Evolutionary conservation across 1,140 invertebrate genomes (phyloP), one percentile per base, ranked within the genome.

Genomic region (Whitmania pigra): DNA sequence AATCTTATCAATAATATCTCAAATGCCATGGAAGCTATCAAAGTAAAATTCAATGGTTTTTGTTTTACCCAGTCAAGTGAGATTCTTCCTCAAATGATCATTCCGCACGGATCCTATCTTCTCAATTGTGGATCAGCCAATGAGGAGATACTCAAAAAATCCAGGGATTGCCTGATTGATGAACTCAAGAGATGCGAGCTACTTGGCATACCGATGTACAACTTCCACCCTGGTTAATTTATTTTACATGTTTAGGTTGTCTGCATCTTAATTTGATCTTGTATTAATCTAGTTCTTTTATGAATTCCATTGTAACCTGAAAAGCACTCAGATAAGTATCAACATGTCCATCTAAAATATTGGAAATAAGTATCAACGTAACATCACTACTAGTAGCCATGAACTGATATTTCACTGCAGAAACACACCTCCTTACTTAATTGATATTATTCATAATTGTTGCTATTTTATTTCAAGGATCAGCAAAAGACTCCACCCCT

Each of bases 31-130:
- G 72, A 69, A 69, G 73, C 69, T 75, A 74, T 63, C 9, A 49
- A 15, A 49, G 11, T 49, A 17, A 49, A 49, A 15, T 7, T 49
- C 13, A 7, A 5, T 3, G 43, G 2, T 49, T 49, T 49, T 36
- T 36, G 31, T 36, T 49, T 49, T 75, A 72, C 75, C 53, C 67
- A 81, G 77, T 74, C 76, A 40, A 66, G 78, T 72, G 75, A 76
- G 20, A 80, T 78, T 73, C 69, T 75, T 40, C 75, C 79, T 27
- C 53, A 77, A 25, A 71, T 77, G 43, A 81, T 84, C 57, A 71
- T 84, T 11, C 82, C 82, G 15, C 85, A 86, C 79, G 85, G 84
- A 3, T 85, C 84, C 0, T 86, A 85, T 75, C 76, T 86, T 31
- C 76, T 86, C 74, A 86, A 86, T 75, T 79, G 82, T 71, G 85